Evolutionary conservation across 30 jellyfish, hydroid and myxozoan species (phyloP).

Genomic region (Mastigias papua): DNA sequence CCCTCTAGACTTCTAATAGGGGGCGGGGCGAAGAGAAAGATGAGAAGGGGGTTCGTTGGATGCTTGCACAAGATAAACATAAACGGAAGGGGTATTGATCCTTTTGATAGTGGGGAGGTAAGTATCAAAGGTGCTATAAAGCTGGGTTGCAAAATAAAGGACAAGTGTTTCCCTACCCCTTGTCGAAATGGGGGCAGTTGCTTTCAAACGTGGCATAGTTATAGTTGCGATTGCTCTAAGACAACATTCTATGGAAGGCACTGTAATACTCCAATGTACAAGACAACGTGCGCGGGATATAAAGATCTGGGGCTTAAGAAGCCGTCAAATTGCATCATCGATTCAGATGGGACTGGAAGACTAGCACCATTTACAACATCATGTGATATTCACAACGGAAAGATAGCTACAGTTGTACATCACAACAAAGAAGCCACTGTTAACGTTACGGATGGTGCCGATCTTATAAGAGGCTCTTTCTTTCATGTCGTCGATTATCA

Average conservation of each 20-base stretch:
- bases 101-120: slow-evolving; percentile 38
- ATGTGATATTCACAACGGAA: slow-evolving; percentile 46
- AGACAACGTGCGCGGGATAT: slow-evolving; percentile 77
- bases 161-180: slow-evolving; percentile 90
- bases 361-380: slow-evolving; percentile 75
- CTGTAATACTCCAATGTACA: slow-evolving; percentile 78
- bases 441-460: slow-evolving; percentile 76
- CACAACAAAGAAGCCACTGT: slow-evolving; percentile 68
- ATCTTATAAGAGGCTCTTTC: slow-evolving; percentile 34
- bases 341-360: slow-evolving; percentile 83
- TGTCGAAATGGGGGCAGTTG: slow-evolving; percentile 87
- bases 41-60: slow-evolving; percentile 83
- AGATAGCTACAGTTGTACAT: slow-evolving; percentile 64
- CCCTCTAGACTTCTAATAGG: slow-evolving; percentile 69
- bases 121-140: slow-evolving; percentile 24
- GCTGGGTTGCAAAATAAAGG: slow-evolving; percentile 67
- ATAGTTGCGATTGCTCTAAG: slow-evolving; percentile 83
- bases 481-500: slow-evolving; percentile 80
- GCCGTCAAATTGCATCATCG: slow-evolving; percentile 65
- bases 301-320: slow-evolving; percentile 47
- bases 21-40: slow-evolving; percentile 74
- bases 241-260: slow-evolving; percentile 83
- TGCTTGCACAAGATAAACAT: slow-evolving; percentile 61
- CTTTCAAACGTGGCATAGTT: slow-evolving; percentile 77
- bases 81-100: slow-evolving; percentile 39